phyloP scores from a whole-genome alignment of 1,140 invertebrate genomes.

The Panulirus ornatus region DNA sequence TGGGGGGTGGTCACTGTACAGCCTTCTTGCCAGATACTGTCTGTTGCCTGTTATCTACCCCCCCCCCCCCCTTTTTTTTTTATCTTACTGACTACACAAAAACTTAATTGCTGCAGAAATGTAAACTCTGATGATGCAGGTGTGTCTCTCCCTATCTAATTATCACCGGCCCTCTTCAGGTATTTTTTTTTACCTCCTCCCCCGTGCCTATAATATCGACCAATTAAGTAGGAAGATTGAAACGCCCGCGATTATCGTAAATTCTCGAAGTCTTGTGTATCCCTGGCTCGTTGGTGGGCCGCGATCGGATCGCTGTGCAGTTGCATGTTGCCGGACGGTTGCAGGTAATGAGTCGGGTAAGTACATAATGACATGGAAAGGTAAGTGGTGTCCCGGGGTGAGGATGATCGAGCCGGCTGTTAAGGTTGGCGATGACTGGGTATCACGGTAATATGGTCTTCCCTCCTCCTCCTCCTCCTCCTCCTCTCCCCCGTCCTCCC shows the following conservation, averaged over 20 bases:
- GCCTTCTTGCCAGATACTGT: no score
- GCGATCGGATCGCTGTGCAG: neutral
- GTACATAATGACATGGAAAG: neutral
- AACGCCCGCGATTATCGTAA: neutral
- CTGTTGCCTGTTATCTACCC: no score
- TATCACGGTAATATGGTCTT: neutral
- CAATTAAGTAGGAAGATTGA: slow-evolving; percentile 2
- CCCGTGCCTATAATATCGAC: neutral
- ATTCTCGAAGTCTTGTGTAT: neutral
- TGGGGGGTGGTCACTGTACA: no score
- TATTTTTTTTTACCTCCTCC: no score
- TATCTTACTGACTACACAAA: no score
- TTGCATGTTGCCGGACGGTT: slow-evolving; percentile 3
- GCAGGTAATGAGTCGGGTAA: slow-evolving; percentile 15
- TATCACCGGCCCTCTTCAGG: neutral
- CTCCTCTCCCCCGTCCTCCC: no score
- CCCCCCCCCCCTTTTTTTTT: no score
- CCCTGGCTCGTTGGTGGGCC: neutral
- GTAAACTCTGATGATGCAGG: neutral
- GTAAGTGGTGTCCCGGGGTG: neutral
- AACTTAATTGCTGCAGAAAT: neutral
- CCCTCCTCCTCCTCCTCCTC: no score
- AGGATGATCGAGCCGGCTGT: neutral
- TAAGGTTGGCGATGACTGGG: neutral
- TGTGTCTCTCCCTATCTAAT: neutral